Percentiles rank a stretch among this genome's conserved stretches.
Conservation (phyloP, 2,888 invertebrate genomes). For the Cheilosia scutellata region DNA sequence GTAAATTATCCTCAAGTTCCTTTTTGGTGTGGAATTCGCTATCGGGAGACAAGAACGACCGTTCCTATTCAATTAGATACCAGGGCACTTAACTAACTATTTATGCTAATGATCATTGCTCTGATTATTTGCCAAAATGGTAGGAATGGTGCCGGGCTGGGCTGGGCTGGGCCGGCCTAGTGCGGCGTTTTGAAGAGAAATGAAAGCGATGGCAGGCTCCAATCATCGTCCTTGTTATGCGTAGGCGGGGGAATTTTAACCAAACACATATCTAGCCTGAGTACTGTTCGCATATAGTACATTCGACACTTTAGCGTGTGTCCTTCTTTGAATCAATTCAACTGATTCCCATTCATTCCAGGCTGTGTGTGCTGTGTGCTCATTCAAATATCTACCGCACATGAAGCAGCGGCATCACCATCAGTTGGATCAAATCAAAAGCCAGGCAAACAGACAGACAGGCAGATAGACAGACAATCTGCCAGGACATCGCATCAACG, state of each 20-base stretch:
- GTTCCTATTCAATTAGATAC: conserved; percentile 71
- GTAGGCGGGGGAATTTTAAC: conserved; percentile 28
- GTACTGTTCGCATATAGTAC: conserved; percentile 1
- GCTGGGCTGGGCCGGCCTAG: background rate
- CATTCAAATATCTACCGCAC: conserved; percentile 54
- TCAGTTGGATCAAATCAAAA: conserved; percentile 68
- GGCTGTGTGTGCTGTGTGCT: background rate
- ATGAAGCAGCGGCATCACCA: conserved; percentile 38
- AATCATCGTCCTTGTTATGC: conserved; percentile 26
- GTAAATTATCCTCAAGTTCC: conserved; percentile 63
- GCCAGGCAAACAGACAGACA: conserved; percentile 66
- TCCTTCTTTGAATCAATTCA: conserved; percentile 67
- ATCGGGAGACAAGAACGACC: background rate
- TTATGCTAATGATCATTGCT: conserved; percentile 74
- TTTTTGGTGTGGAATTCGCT: conserved; percentile 32
- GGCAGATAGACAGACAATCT: conserved; percentile 62
- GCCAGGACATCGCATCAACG: conserved; percentile 53
- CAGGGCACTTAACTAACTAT: conserved; percentile 66
- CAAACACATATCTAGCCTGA: conserved; percentile 9
- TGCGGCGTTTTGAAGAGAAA: conserved; percentile 49
- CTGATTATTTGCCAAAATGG: conserved; percentile 73
- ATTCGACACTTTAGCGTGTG: conserved; percentile 54
- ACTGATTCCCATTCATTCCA: conserved; percentile 64
- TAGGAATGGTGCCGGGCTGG: conserved; percentile 15
- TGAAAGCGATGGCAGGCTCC: conserved; percentile 17